phyloP scores from a whole-genome alignment of 2,888 invertebrate genomes.

The Platypus cylindrus region DNA sequence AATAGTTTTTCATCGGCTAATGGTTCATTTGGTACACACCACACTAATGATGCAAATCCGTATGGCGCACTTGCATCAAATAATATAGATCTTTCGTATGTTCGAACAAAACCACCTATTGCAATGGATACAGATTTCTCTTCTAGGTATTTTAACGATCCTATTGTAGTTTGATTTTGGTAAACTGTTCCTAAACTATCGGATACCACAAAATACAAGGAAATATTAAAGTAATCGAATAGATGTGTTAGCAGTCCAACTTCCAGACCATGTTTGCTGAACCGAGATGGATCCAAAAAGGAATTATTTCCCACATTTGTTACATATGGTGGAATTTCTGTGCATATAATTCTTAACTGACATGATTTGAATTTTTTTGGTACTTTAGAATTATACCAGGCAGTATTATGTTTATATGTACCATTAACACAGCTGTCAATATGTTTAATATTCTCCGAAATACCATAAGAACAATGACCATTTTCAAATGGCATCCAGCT shows the following conservation, averaged over 20 bases:
- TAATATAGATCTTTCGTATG: constrained; percentile 19
- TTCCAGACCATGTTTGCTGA: constrained; percentile 17
- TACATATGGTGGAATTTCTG: constrained; percentile 28
- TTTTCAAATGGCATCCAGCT: constrained; percentile 24
- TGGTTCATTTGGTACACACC: constrained; percentile 29
- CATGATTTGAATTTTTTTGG: constrained; percentile 26
- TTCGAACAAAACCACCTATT: constrained; percentile 28
- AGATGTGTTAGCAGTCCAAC: constrained; percentile 19
- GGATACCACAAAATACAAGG: constrained; percentile 14
- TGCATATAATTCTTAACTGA: constrained; percentile 24
- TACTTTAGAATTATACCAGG: constrained; percentile 21
- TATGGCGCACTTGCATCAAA: constrained; percentile 28
- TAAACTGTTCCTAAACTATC: constrained; percentile 11
- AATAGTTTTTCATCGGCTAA: constrained; percentile 7
- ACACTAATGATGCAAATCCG: constrained; percentile 26
- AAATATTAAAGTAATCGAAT: constrained; percentile 17
- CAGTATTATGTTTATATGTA: constrained; percentile 5
- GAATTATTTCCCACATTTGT: constrained; percentile 17
- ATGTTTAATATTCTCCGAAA: constrained; percentile 11
- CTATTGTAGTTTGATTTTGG: constrained; percentile 21
- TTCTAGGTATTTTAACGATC: constrained; percentile 22
- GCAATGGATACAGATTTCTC: constrained; percentile 23
- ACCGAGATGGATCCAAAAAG: constrained; percentile 6
- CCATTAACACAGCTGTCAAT: constrained; percentile 21
- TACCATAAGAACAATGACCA: constrained; percentile 19